Evolutionary conservation across 2,888 invertebrate genomes (phyloP).

Genomic region (Neuroscelio doddi): DNA sequence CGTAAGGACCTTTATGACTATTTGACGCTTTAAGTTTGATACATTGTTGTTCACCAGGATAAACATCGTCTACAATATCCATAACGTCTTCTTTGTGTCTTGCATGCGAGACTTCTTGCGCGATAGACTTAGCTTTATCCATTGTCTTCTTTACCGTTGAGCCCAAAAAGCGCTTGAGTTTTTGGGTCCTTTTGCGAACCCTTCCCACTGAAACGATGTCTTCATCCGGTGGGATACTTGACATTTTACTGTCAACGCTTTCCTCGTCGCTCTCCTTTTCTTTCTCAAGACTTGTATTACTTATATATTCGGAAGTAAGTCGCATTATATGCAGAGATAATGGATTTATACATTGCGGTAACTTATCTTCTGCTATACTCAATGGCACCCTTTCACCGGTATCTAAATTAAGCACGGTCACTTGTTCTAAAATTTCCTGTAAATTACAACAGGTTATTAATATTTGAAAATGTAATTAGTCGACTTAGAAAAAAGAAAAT

Average conservation of each 20-base stretch:
- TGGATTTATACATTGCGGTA: conserved; percentile 94
- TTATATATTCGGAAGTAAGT: conserved; percentile 91
- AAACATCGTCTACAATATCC: conserved; percentile 87
- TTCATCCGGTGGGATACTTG: conserved; percentile 74
- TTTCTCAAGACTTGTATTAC: conserved; percentile 77
- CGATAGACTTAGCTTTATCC: conserved; percentile 91
- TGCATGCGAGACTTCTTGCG: conserved; percentile 91
- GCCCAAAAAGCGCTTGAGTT: conserved; percentile 87
- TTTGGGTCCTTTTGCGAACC: conserved; percentile 74
- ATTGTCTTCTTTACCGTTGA: conserved; percentile 93
- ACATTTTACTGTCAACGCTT: conserved; percentile 79
- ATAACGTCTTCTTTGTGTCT: conserved; percentile 89
- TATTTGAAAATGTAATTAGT: background rate
- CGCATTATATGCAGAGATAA: conserved; percentile 95
- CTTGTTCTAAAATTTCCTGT: conserved; percentile 92
- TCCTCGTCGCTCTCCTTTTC: conserved; percentile 86
- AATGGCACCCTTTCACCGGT: conserved; percentile 95
- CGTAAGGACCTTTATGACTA: conserved; percentile 97
- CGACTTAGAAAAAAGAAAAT: too few relatives aligned
- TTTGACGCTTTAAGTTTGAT: conserved; percentile 95
- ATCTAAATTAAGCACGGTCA: conserved; percentile 86
- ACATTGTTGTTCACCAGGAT: conserved; percentile 81
- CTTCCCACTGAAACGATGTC: conserved; percentile 72
- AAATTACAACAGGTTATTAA: conserved; percentile 21
- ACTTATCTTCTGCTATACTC: conserved; percentile 94